phyloP scores from a whole-genome alignment of 2,113 vertebrate genomes.

The Nicator chloris region DNA sequence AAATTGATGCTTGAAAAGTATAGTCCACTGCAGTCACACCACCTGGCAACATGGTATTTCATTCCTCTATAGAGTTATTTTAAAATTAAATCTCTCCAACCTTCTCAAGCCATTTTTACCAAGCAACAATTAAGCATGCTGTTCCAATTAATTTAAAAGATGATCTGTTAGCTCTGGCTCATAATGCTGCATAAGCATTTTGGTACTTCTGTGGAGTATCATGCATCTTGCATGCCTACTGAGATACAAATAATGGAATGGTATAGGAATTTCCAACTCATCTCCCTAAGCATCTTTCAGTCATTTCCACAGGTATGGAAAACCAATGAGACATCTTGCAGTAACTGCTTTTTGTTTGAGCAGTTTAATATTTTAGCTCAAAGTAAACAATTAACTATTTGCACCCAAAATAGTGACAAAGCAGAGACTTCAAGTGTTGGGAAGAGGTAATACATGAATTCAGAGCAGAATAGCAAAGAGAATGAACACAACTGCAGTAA shows the following conservation, averaged over 20 bases:
- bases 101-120: not conserved
- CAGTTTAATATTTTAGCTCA: not conserved
- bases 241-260: not conserved
- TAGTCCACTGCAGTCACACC: not conserved
- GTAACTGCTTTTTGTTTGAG: not conserved
- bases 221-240: not conserved
- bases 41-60: not conserved
- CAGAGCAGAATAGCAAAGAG: not conserved
- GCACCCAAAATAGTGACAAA: not conserved
- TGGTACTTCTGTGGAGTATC: not conserved
- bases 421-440: not conserved
- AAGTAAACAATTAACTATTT: not conserved
- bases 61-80: not conserved
- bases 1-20: not conserved
- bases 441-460: not conserved
- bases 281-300: not conserved
- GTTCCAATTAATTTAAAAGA: not conserved
- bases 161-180: not conserved
- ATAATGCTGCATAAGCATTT: not conserved
- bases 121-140: not conserved
- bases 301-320: not conserved
- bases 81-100: not conserved
- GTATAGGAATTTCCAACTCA: not conserved
- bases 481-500: not conserved
- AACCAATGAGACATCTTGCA: not conserved